Conservation (phyloP, 2,113 vertebrate genomes). For the Sebastes fasciatus region DNA sequence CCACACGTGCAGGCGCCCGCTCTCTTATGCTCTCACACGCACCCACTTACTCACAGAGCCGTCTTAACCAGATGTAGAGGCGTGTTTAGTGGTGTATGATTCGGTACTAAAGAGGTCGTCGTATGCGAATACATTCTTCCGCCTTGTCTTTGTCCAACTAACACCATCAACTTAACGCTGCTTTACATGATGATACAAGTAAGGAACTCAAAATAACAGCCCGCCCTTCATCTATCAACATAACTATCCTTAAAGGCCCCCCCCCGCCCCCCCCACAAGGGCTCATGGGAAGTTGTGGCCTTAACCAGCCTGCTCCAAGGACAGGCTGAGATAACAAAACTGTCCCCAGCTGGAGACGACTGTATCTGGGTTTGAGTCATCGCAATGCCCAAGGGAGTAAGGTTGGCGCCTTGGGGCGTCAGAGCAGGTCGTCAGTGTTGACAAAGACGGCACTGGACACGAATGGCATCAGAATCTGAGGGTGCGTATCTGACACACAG, state of each 20-base stretch:
- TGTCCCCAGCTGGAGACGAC: constrained; percentile 44
- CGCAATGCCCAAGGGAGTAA: constrained; percentile 10
- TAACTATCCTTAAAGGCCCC: constrained; percentile 5
- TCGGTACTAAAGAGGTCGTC: constrained; percentile 5
- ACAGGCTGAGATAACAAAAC: constrained; percentile 43
- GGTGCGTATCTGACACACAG: constrained; percentile 30
- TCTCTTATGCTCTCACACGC: not conserved
- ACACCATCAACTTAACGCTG: constrained; percentile 6
- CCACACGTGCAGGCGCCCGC: not conserved
- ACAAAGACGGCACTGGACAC: constrained; percentile 18
- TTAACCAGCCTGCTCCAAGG: constrained; percentile 20
- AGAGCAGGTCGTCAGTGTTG: constrained; percentile 26
- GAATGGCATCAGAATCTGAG: constrained; percentile 23
- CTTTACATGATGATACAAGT: constrained; percentile 42
- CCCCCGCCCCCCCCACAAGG: not conserved
- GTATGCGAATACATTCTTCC: constrained; percentile 8
- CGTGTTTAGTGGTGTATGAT: constrained; percentile 26
- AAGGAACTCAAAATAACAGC: constrained; percentile 56
- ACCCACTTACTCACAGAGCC: not conserved
- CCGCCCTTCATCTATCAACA: constrained; percentile 1
- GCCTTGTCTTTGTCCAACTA: not conserved
- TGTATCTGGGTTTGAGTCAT: constrained; percentile 56
- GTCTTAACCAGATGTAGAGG: constrained; percentile 1
- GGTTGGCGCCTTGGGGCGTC: constrained; percentile 30
- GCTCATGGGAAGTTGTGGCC: constrained; percentile 31